These are phyloP conservation scores for Synodontis membranacea DNA, from an alignment of 2,113 vertebrate genomes.

Conservation along the genomic window DNA sequence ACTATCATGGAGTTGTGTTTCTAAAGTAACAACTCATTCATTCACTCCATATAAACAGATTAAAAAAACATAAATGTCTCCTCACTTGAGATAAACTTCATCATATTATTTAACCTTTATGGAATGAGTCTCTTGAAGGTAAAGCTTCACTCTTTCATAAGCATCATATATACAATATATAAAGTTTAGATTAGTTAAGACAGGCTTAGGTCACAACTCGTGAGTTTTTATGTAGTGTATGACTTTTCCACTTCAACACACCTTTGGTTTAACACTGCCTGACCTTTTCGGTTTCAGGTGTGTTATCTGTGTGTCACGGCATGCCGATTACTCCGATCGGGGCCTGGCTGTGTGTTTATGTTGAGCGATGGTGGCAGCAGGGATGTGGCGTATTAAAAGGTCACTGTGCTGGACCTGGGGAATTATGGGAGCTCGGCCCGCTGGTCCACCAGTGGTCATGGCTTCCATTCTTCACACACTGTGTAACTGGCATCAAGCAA, in stretches of 20 bases:
- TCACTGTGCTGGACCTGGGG: conserved; percentile 6
- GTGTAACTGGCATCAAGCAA: conserved; percentile 33
- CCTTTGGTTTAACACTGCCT: neutral
- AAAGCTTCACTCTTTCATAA: neutral
- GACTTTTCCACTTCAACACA: neutral
- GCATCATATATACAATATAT: neutral
- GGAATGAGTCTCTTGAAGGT: neutral
- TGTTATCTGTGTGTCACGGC: neutral
- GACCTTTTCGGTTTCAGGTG: conserved; percentile 27
- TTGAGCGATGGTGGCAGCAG: conserved; percentile 29
- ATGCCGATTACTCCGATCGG: conserved; percentile 46
- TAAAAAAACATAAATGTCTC: neutral
- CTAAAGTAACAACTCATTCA: neutral
- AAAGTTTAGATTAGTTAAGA: neutral
- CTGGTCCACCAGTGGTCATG: conserved; percentile 33
- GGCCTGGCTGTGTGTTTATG: conserved; percentile 46
- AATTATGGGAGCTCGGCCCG: conserved; percentile 3
- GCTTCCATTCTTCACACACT: conserved; percentile 40
- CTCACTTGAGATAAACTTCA: no score
- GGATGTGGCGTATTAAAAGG: neutral
- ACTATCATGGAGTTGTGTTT: neutral
- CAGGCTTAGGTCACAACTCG: neutral
- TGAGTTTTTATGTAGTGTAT: neutral
- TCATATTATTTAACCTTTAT: neutral
- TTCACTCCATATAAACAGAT: neutral